A percentile compares a stretch with the other conserved stretches of the same genome.
Evolutionary conservation across 30 jellyfish, hydroid and myxozoan species (phyloP).

Genomic region (Rhopilema esculentum): DNA sequence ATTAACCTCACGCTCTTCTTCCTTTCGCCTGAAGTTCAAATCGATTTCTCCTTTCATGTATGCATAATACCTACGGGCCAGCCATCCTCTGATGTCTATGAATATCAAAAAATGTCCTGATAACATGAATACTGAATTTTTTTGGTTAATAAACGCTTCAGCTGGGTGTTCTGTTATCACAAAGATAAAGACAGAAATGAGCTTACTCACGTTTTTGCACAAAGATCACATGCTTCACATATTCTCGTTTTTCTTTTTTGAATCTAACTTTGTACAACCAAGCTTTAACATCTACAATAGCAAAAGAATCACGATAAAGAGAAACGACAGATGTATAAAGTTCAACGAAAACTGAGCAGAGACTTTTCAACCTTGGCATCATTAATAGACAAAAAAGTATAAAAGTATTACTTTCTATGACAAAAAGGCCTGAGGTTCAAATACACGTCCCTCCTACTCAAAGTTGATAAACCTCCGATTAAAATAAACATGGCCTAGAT

Average conservation of each 20-base stretch:
- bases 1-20: conserved; percentile 8
- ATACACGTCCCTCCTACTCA: no score
- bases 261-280: conserved; percentile 60
- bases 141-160: no score
- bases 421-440: no score
- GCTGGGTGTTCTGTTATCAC: no score
- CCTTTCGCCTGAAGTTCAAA: neutral
- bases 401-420: neutral
- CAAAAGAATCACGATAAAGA: neutral
- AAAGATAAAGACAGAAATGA: neutral
- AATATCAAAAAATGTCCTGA: no score
- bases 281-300: conserved; percentile 48
- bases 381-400: neutral
- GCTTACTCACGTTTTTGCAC: conserved; percentile 36
- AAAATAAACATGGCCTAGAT: no score
- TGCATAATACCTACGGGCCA: conserved; percentile 43
- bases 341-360: neutral
- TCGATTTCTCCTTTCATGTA: conserved; percentile 34
- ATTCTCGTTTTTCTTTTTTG: conserved; percentile 7
- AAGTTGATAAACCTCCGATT: no score
- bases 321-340: neutral
- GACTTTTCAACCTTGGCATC: neutral
- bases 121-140: no score
- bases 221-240: conserved; percentile 6
- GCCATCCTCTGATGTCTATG: conserved; percentile 59